These are phyloP conservation scores for Anabas testudineus DNA, from an alignment of 2,797 vertebrate genomes.

Conservation along the genomic window DNA sequence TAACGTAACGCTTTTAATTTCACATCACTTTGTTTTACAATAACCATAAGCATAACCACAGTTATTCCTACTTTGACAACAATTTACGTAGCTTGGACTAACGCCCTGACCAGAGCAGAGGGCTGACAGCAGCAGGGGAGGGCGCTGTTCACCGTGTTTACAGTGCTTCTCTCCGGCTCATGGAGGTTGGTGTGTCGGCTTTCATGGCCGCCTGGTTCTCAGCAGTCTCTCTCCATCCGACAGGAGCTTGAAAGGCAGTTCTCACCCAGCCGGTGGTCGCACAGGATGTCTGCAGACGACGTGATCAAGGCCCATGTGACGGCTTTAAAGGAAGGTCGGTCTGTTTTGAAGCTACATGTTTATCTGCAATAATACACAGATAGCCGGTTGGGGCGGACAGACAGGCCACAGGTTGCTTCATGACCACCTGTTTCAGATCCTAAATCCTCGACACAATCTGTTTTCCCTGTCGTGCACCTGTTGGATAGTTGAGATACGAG, in stretches of 20 bases:
- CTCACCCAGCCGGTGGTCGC: conserved; percentile 91
- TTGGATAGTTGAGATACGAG: too few species aligned
- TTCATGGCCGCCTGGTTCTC: conserved; percentile 53
- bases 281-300: conserved; percentile 86
- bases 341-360: neutral
- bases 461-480: neutral
- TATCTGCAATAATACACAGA: neutral
- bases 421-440: conserved; percentile 7
- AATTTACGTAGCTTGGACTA: too few species aligned
- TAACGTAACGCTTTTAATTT: neutral
- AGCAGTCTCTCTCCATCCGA: conserved; percentile 10
- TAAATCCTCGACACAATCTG: neutral
- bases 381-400: neutral
- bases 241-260: conserved; percentile 91
- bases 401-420: neutral
- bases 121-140: neutral
- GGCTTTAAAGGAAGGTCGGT: conserved; percentile 85
- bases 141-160: conserved; percentile 49
- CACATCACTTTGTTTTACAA: neutral
- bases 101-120: neutral
- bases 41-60: accelerated
- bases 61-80: too few species aligned
- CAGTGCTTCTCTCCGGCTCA: neutral
- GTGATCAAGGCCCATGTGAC: conserved; percentile 84
- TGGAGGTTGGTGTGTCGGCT: neutral